Conservation (phyloP, 2,888 invertebrate genomes). For the Himalopsyche kuldschensis region DNA sequence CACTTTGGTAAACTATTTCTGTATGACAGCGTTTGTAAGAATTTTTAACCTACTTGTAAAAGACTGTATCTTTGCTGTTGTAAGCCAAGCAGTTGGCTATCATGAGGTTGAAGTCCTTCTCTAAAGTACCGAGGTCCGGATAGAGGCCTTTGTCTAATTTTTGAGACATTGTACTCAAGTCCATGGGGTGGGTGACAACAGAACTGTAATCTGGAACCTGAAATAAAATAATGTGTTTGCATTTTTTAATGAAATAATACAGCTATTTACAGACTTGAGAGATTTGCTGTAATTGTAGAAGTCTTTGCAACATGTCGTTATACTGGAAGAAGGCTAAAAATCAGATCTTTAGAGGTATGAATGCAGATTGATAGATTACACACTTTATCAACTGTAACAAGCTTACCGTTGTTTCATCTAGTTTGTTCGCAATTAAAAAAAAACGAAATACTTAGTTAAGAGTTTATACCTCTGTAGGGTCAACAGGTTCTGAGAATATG, state of each 20-base stretch:
- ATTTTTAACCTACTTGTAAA: conserved; percentile 66
- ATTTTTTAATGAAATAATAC: not conserved
- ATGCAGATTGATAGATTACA: no score
- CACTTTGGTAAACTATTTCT: no score
- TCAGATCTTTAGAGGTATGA: no score
- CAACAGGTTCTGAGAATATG: conserved; percentile 92
- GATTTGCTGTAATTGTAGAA: no score
- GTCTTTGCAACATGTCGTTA: no score
- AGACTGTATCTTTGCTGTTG: conserved; percentile 93
- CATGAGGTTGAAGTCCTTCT: conserved; percentile 93
- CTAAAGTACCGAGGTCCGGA: conserved; percentile 73
- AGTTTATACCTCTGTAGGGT: conserved; percentile 68
- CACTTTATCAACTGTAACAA: no score
- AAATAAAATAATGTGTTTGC: not conserved
- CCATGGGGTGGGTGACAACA: conserved; percentile 85
- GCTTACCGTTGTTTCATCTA: no score
- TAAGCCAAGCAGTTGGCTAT: conserved; percentile 93
- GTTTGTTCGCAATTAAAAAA: no score
- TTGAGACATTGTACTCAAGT: conserved; percentile 82
- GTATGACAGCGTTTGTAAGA: no score
- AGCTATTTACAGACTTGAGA: not conserved
- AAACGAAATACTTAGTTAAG: not conserved
- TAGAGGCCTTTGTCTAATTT: conserved; percentile 73
- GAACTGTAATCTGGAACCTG: conserved; percentile 87
- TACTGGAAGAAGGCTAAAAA: no score